These are phyloP conservation scores for Phrixothrix hirtus DNA, from an alignment of 2,888 invertebrate genomes.

Conservation along the genomic window DNA sequence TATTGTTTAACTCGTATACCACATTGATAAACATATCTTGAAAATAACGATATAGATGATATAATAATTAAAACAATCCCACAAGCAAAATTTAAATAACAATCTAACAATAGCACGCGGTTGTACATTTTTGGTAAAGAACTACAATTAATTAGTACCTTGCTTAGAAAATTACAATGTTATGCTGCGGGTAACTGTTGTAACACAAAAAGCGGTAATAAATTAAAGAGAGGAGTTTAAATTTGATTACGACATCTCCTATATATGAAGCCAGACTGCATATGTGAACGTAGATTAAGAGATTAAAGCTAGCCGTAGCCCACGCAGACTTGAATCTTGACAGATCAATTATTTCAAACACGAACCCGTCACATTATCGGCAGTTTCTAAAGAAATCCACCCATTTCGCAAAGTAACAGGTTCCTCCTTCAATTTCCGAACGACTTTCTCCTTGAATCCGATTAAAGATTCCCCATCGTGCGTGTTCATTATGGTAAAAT, in stretches of 20 bases:
- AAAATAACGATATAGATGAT: too few relatives aligned
- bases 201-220: too few relatives aligned
- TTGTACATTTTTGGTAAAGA: too few relatives aligned
- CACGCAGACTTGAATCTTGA: constrained; percentile 23
- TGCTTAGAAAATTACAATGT: too few relatives aligned
- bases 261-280: constrained; percentile 17
- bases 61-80: too few relatives aligned
- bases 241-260: constrained; percentile 21
- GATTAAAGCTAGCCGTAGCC: constrained; percentile 20
- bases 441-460: constrained; percentile 22
- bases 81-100: too few relatives aligned
- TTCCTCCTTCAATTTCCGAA: constrained; percentile 29
- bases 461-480: constrained; percentile 19
- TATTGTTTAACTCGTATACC: too few relatives aligned
- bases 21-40: too few relatives aligned
- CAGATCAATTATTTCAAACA: constrained; percentile 31
- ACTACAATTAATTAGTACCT: too few relatives aligned
- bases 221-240: too few relatives aligned
- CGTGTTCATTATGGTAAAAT: constrained; percentile 16
- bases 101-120: too few relatives aligned
- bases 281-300: constrained; percentile 28
- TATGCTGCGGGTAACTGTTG: too few relatives aligned
- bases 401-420: constrained; percentile 24
- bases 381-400: constrained; percentile 26
- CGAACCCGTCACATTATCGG: constrained; percentile 26